Percentiles rank a stretch among this genome's conserved stretches.
Evolutionary conservation across 2,888 invertebrate species (phyloP).

Genomic region (Lymantria dispar): DNA sequence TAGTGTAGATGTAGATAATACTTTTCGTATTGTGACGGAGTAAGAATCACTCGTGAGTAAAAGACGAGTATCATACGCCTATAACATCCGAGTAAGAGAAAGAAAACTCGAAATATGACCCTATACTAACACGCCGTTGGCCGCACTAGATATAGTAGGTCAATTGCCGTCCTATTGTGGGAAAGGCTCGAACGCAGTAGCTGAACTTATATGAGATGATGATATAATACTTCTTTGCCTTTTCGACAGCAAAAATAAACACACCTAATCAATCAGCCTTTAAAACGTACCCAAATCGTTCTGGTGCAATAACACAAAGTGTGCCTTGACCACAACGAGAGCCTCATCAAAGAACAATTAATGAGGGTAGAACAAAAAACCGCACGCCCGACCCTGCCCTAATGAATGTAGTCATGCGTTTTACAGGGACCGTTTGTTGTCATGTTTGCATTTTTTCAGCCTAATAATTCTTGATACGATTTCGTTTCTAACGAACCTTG

Average conservation of each 20-base stretch:
- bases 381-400: constrained; percentile 28
- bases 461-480: constrained; percentile 3
- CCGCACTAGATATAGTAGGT: no score
- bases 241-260: background rate
- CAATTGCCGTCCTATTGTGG: no score
- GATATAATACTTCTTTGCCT: background rate
- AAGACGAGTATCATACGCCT: no score
- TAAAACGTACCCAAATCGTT: constrained; percentile 10
- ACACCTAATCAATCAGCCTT: constrained; percentile 3
- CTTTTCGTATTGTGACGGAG: no score
- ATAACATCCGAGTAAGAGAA: no score
- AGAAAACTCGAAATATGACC: no score
- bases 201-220: no score
- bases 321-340: constrained; percentile 27
- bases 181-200: no score
- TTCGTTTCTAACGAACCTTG: background rate
- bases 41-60: no score
- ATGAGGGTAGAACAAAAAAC: constrained; percentile 47
- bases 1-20: no score
- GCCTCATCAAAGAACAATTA: constrained; percentile 57
- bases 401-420: constrained; percentile 43
- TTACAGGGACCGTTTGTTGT: constrained; percentile 8
- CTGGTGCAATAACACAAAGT: constrained; percentile 36
- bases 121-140: no score
- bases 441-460: constrained; percentile 11